Conservation (phyloP, 2,888 invertebrate species). For the Colostygia pectinataria region DNA sequence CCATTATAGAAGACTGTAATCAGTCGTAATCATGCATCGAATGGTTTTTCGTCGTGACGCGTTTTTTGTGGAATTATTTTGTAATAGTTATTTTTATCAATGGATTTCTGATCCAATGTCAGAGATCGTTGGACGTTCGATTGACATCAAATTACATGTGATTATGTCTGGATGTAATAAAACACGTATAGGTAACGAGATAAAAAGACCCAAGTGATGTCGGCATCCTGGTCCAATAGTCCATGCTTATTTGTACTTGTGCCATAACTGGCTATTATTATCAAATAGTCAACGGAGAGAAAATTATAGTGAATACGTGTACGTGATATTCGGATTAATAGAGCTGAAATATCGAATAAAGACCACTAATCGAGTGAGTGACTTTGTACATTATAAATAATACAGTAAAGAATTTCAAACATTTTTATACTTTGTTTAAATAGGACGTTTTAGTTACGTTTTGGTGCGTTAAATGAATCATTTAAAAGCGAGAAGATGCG, state of each 20-base stretch:
- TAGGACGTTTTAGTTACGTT: no score
- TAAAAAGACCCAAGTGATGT: slow-evolving; percentile 33
- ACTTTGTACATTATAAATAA: not conserved
- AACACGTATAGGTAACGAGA: slow-evolving; percentile 48
- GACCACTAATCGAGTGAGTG: not conserved
- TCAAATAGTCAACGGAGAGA: slow-evolving; percentile 23
- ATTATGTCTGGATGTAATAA: slow-evolving; percentile 50
- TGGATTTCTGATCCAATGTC: slow-evolving; percentile 70
- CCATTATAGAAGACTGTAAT: slow-evolving; percentile 76
- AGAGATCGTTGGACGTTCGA: slow-evolving; percentile 69
- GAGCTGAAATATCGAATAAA: slow-evolving; percentile 5
- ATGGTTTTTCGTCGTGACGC: slow-evolving; percentile 68
- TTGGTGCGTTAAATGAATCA: no score
- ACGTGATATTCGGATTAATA: slow-evolving; percentile 24
- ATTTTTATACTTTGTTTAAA: no score
- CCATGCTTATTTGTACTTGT: slow-evolving; percentile 31
- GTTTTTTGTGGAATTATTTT: slow-evolving; percentile 68
- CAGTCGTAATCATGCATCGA: slow-evolving; percentile 71
- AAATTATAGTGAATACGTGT: slow-evolving; percentile 14
- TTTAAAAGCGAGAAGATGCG: no score
- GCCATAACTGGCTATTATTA: slow-evolving; percentile 22
- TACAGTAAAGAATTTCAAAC: no score
- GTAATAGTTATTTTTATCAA: slow-evolving; percentile 47
- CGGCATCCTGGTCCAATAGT: slow-evolving; percentile 49
- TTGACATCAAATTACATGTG: slow-evolving; percentile 72